Evolutionary conservation across 1,140 invertebrate species (phyloP).

Genomic region (Planococcus citri): DNA sequence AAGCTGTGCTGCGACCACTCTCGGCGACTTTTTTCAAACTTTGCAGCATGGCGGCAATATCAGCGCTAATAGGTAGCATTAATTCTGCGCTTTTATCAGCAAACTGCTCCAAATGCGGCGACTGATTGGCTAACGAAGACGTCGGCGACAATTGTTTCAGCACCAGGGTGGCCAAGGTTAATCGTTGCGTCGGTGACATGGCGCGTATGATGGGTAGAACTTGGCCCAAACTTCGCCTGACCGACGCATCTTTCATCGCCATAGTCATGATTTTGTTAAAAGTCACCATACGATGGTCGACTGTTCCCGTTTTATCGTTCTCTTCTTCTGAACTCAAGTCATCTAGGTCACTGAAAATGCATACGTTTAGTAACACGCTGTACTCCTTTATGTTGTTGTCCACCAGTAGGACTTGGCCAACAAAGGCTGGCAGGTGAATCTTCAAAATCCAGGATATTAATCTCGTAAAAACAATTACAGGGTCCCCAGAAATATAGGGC

Average conservation of each 20-base stretch:
- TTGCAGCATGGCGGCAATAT: conserved; percentile 46
- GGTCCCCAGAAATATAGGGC: too few relatives aligned
- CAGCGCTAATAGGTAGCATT: conserved; percentile 46
- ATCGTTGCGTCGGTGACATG: conserved; percentile 44
- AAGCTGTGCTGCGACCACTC: conserved; percentile 23
- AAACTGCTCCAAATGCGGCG: conserved; percentile 9
- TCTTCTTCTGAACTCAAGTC: too few relatives aligned
- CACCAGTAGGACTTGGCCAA: too few relatives aligned
- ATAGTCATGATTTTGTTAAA: conserved; percentile 34
- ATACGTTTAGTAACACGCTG: too few relatives aligned
- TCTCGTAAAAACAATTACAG: too few relatives aligned
- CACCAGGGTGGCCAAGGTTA: conserved; percentile 45
- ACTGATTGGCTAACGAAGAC: conserved; percentile 30
- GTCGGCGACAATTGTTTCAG: conserved; percentile 40
- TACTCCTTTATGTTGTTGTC: too few relatives aligned
- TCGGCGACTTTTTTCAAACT: conserved; percentile 28
- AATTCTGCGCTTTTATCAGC: conserved; percentile 42
- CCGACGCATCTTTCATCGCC: conserved; percentile 38
- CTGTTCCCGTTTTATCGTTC: too few relatives aligned
- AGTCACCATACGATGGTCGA: not conserved
- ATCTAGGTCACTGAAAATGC: too few relatives aligned
- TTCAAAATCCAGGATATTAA: too few relatives aligned
- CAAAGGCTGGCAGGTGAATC: too few relatives aligned
- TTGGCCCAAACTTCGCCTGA: conserved; percentile 29
- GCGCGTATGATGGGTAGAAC: conserved; percentile 48